Percentiles rank a stretch among this genome's conserved stretches.
Conservation (phyloP, 2,113 vertebrate species). For the Cyanistes caeruleus region DNA sequence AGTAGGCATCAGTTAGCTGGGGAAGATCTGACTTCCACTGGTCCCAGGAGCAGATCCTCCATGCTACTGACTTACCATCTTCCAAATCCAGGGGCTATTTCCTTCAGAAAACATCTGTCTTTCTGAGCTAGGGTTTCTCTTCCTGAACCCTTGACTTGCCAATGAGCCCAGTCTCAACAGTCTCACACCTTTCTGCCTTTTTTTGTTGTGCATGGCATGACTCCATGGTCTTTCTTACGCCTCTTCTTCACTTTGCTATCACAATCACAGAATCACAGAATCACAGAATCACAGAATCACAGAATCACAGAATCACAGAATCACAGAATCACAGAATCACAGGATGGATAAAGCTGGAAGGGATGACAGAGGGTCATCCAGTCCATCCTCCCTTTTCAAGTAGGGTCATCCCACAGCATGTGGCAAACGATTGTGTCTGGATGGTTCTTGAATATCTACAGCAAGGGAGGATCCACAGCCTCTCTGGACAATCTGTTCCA, state of each 20-base stretch:
- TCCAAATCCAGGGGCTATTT: not conserved
- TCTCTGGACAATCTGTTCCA: not conserved
- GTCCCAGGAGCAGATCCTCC: not conserved
- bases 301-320: not conserved
- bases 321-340: not conserved
- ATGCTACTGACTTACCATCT: not conserved
- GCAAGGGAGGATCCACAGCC: accelerated
- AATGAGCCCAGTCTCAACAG: not conserved
- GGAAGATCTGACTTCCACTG: not conserved
- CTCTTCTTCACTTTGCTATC: accelerated
- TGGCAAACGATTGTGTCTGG: accelerated
- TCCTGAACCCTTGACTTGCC: not conserved
- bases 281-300: not conserved
- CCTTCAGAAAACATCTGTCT: not conserved
- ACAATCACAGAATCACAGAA: not conserved
- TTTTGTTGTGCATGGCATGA: not conserved
- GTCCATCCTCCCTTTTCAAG: not conserved
- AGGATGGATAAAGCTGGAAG: not conserved
- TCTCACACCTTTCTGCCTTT: not conserved
- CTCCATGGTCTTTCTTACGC: not conserved
- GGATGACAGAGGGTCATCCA: not conserved
- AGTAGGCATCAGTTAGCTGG: not conserved
- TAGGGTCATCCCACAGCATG: not conserved
- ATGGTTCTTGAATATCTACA: not conserved
- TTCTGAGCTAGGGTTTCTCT: not conserved